Evolutionary conservation across 2,888 invertebrate species (phyloP), one percentile per base, ranked within the genome.

Genomic region (Mythimna pallens): DNA sequence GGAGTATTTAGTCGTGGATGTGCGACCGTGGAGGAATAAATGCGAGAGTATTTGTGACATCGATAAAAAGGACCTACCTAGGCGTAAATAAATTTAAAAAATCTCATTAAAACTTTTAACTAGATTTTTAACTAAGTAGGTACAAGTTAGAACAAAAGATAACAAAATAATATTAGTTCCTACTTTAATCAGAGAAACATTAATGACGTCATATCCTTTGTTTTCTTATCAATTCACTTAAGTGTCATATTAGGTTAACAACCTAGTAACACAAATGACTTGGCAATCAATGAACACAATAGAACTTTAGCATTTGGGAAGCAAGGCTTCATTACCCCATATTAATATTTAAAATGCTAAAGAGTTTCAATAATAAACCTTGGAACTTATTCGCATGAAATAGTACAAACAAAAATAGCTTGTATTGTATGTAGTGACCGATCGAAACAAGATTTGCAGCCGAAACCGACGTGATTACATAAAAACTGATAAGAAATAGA

Each of bases 191-290:
- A 25, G 17, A 47, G n/a, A 64, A 30, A 40, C 55, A 40, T 70
- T 69, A 12, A 69, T 73, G 61, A 43, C 10, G 30, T 57, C 50
- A 71, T 36, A n/a, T 36, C 22, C 52, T 72, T 72, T 72, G 62
- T 78, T 65, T 78, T 47, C 62, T 78, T 78, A 78, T 73, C 76
- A 78, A 54, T 70, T 63, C 58, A 62, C 25, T 69, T 14, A 75
- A 63, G 58, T 63, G 25, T 40, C 12, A 20, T 14, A 54, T 8
- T 30, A n/a, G 52, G 57, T 62, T 52, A 72, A 55, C 12, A 57
- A 65, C 40, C 71, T 20, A 54, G 22, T 63, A 30, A 54, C 47
- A 55, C 22, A n/a, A 63, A 54, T 25, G 25, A 54, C 61, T 72
- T 34, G 30, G 62, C 6, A 47, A 77, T 76, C 55, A 76, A 62